Conservation (phyloP, 2,797 vertebrate species). For the Enteromius fasciolatus region DNA sequence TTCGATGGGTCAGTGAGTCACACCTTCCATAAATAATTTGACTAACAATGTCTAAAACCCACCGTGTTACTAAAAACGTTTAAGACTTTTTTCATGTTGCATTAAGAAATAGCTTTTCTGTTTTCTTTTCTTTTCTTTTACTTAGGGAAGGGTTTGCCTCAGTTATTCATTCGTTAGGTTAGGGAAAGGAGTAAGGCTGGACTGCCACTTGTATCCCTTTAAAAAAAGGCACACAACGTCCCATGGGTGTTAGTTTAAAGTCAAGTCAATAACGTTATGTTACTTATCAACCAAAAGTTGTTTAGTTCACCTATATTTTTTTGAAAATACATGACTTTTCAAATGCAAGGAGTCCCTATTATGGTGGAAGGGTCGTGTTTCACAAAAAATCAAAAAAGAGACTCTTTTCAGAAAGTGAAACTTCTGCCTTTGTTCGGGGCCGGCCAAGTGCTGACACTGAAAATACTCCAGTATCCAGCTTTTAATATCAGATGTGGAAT, state of each 20-base stretch:
- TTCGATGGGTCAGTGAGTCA: neutral
- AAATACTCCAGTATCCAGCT: slow-evolving; percentile 46
- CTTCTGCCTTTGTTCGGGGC: slow-evolving; percentile 39
- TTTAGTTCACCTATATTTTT: neutral
- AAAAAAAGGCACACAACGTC: neutral
- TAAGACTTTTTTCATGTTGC: neutral
- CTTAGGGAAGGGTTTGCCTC: neutral
- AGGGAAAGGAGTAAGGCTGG: neutral
- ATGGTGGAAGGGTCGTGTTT: slow-evolving; percentile 9
- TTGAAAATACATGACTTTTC: neutral
- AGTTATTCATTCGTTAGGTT: neutral
- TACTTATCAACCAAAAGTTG: neutral
- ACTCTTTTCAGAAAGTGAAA: slow-evolving; percentile 41
- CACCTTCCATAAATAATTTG: neutral
- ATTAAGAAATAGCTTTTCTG: neutral
- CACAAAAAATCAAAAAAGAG: slow-evolving; percentile 19
- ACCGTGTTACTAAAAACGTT: neutral
- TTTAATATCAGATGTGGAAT: slow-evolving; percentile 61
- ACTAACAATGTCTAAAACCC: neutral
- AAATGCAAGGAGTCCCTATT: neutral
- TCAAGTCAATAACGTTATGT: neutral
- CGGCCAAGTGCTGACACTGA: slow-evolving; percentile 50
- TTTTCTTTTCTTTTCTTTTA: too few relatives aligned
- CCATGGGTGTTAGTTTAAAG: neutral
- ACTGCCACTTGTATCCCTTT: neutral